Base-by-base conservation (phyloP, 2,113 vertebrate species). In the Furnarius figulus region DNA sequence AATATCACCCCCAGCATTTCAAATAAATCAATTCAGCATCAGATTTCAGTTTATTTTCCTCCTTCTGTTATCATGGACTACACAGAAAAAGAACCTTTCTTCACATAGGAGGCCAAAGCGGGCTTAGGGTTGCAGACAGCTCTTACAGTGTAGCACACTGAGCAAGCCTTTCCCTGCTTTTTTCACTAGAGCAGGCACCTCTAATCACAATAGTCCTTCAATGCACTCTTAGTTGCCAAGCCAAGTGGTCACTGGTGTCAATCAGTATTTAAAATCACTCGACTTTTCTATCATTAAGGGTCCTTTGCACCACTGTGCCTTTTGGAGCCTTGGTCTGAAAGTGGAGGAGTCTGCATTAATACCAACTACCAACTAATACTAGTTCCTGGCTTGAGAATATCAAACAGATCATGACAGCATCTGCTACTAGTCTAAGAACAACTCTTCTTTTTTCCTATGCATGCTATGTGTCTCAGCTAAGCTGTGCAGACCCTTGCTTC, bases 81-180 rank as follows among this genome's bases (percentile, higher is more conserved):
- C 11, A 12, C 6, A 65, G 63, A 68, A 85, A 42, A 12, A 56
- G 42, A 21, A 12, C 7, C 58, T 65, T 73, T 6, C n/a, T 71
- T 63, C 59, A 42, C 0, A 0, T 12, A 37, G 39, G 18, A 68
- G 12, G 7, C 35, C 39, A 46, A 50, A 39, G 15, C 6, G 18
- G 19, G 11, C 7, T 85, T 37, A 35, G 46, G 16, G 17, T 40
- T 23, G 13, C 42, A 74, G 68, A 30, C 12, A 5, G 9, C 13
- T 31, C 56, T 16, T 7, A 22, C 2, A 46, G 25, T 7, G 16
- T 2, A 39, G 55, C 13, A 33, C 35, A 24, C 6, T 24, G 22
- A 59, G 44, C 8, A 63, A 55, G 14, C 22, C 18, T 55, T 65
- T 80, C 5, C n/a, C 22, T 37, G 3, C 42, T 16, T 10, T 35